Conservation (phyloP, 2,113 vertebrate species). For the Nestor notabilis region DNA sequence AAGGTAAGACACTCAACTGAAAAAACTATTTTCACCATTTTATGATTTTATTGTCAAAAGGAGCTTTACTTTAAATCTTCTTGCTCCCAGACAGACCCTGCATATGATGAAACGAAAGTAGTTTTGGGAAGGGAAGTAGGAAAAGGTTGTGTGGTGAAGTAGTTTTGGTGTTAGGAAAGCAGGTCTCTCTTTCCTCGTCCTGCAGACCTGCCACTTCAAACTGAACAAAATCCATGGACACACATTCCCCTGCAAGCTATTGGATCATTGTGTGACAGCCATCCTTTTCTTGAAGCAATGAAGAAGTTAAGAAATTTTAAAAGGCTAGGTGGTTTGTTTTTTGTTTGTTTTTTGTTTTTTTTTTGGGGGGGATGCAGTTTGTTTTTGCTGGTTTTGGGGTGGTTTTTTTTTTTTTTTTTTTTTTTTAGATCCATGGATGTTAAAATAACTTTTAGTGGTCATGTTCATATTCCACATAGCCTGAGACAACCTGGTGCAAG, state of each 20-base stretch:
- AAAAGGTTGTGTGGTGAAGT: background rate
- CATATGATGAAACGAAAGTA: background rate
- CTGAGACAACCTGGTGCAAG: background rate
- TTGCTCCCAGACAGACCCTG: background rate
- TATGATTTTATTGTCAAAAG: background rate
- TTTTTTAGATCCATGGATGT: background rate
- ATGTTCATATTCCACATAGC: accelerated
- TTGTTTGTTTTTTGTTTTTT: background rate
- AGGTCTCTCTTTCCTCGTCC: background rate
- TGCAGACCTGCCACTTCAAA: background rate
- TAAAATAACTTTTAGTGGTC: background rate
- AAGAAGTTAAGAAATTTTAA: background rate
- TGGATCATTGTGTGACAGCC: background rate
- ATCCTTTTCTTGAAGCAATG: background rate
- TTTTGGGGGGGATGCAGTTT: too few species aligned
- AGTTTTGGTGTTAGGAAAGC: background rate
- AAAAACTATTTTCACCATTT: background rate
- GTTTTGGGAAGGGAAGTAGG: background rate
- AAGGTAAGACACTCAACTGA: background rate
- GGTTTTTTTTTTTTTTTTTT: too few species aligned
- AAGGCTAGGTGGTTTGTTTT: background rate
- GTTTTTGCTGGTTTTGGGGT: too few species aligned
- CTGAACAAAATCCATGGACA: background rate
- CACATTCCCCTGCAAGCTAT: background rate
- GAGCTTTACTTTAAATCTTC: background rate